phyloP scores from a whole-genome alignment of 2,888 invertebrate species.

The Cephus pulcher region DNA sequence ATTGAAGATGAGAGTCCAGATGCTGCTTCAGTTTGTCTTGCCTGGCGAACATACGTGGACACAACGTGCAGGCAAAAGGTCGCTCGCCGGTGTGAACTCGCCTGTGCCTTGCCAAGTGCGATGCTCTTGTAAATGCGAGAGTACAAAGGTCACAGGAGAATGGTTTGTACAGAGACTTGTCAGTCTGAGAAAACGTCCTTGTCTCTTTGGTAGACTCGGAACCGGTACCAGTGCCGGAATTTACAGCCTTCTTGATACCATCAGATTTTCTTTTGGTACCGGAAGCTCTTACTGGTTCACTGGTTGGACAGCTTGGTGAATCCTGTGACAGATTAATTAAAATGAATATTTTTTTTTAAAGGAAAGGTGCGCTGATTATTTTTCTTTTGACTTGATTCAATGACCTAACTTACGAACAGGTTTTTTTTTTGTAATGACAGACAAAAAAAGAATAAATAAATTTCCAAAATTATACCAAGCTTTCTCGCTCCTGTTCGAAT shows the following conservation, averaged over 20 bases:
- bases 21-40: constrained; percentile 80
- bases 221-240: constrained; percentile 17
- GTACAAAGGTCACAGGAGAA: constrained; percentile 62
- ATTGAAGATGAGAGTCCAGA: constrained; percentile 58
- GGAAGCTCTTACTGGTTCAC: constrained; percentile 30
- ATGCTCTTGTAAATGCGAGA: constrained; percentile 73
- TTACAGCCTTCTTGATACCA: constrained; percentile 8
- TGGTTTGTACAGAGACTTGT: constrained; percentile 57
- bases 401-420: background rate
- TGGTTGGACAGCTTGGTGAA: constrained; percentile 37
- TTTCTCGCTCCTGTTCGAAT: constrained; percentile 31
- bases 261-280: constrained; percentile 17
- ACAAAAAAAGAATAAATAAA: background rate
- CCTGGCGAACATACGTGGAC: constrained; percentile 78
- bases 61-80: constrained; percentile 77
- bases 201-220: constrained; percentile 8
- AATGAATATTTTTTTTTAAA: background rate
- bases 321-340: constrained; percentile 19
- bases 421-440: background rate
- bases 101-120: constrained; percentile 77
- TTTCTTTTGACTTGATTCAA: background rate
- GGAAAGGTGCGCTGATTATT: background rate
- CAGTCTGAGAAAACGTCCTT: constrained; percentile 33
- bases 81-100: constrained; percentile 80
- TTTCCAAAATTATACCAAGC: background rate